phyloP scores from a whole-genome alignment of 1,140 invertebrate species.

The Grapholita molesta region DNA sequence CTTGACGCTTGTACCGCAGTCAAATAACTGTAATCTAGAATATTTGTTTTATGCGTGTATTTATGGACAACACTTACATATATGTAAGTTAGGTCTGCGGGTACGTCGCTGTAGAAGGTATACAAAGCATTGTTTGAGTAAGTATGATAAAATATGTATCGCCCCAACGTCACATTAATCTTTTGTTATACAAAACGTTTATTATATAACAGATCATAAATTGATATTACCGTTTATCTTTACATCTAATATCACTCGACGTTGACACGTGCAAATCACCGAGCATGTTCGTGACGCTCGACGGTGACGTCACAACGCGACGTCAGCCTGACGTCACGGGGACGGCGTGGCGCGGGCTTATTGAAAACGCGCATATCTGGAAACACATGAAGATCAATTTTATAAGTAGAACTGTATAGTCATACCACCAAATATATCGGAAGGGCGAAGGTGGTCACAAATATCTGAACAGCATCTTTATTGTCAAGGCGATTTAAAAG shows the following conservation, averaged over 20 bases:
- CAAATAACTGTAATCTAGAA: too few species aligned
- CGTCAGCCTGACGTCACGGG: conserved; percentile 29
- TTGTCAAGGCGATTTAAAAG: too few species aligned
- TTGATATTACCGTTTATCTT: conserved; percentile 2
- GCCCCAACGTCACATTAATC: neutral
- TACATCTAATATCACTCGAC: conserved; percentile 44
- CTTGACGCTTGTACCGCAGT: too few species aligned
- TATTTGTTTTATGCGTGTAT: too few species aligned
- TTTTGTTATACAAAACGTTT: neutral
- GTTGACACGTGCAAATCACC: conserved; percentile 31
- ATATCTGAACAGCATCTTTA: too few species aligned
- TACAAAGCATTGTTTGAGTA: too few species aligned
- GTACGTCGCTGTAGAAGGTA: too few species aligned
- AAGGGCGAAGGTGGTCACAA: too few species aligned
- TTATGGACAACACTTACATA: too few species aligned
- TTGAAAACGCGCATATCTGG: conserved; percentile 67
- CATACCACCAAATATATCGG: too few species aligned
- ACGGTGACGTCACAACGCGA: conserved; percentile 13
- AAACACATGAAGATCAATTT: conserved; percentile 15
- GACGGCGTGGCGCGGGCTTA: conserved; percentile 37
- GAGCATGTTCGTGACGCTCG: conserved; percentile 14
- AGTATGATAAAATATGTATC: neutral
- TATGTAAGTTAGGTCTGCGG: too few species aligned
- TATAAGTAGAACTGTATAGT: neutral
- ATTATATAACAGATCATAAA: conserved; percentile 17